Percentiles rank a stretch among this genome's conserved stretches.
Conservation (phyloP, 2,888 invertebrate species). For the Mythimna albipuncta region DNA sequence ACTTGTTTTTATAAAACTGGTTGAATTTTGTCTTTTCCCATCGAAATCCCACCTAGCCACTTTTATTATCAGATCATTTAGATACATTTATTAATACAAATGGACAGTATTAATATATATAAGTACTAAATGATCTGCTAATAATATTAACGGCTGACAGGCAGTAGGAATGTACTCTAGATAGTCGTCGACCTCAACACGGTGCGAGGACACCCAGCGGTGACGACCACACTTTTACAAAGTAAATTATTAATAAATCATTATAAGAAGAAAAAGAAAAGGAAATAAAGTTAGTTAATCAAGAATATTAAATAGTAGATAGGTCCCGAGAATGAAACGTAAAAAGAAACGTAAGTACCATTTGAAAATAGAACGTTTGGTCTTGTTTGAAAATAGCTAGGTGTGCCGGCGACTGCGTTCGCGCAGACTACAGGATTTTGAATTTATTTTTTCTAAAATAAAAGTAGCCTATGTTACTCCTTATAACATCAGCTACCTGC, state of each 20-base stretch:
- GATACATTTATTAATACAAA: conserved; percentile 16
- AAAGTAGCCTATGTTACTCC: no score
- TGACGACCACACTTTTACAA: conserved; percentile 79
- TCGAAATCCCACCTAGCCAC: neutral
- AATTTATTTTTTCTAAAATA: no score
- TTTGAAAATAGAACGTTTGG: no score
- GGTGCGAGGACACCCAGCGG: conserved; percentile 80
- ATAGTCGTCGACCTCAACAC: conserved; percentile 87
- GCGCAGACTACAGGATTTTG: no score
- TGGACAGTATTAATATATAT: conserved; percentile 24
- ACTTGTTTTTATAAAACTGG: neutral
- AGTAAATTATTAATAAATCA: conserved; percentile 33
- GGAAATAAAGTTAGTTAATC: no score
- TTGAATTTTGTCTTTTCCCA: neutral
- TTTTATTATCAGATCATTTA: conserved; percentile 34
- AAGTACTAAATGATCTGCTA: conserved; percentile 39
- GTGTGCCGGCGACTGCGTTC: no score
- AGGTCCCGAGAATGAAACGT: no score
- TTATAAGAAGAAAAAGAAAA: neutral
- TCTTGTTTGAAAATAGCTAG: no score
- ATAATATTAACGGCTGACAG: conserved; percentile 44
- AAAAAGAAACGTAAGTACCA: no score
- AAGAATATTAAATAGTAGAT: no score
- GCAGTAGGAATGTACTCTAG: conserved; percentile 75
- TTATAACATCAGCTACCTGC: no score